These are phyloP conservation scores for Zaprionus ornatus DNA, from an alignment of 1,140 invertebrate genomes.

Conservation along the genomic window DNA sequence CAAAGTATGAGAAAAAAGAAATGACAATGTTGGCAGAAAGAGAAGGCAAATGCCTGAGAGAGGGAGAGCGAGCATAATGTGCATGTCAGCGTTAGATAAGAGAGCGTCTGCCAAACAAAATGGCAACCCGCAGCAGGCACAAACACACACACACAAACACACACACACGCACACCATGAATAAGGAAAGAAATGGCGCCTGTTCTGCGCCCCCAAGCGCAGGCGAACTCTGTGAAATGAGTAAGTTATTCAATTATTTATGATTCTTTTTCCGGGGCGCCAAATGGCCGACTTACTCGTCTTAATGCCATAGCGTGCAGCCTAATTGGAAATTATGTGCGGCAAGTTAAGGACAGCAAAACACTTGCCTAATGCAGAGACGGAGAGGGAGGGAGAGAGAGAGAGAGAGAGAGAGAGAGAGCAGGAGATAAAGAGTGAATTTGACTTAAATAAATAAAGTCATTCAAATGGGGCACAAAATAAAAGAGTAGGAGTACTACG, in stretches of 20 bases:
- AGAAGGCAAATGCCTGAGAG: neutral
- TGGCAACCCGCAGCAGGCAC: conserved; percentile 22
- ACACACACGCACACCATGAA: conserved; percentile 1
- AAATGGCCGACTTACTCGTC: conserved; percentile 60
- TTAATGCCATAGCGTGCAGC: conserved; percentile 44
- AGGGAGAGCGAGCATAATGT: conserved; percentile 45
- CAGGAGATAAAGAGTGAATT: neutral
- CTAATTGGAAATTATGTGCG: conserved; percentile 67
- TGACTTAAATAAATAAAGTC: conserved; percentile 7
- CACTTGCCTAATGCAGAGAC: neutral
- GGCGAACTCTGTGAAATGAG: conserved; percentile 49
- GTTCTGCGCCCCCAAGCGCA: neutral
- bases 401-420: neutral
- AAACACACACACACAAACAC: conserved; percentile 13
- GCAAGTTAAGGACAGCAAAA: conserved; percentile 27
- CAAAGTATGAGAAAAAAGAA: neutral
- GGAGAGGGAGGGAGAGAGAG: neutral
- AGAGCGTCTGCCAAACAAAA: conserved; percentile 28
- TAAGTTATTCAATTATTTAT: conserved; percentile 81
- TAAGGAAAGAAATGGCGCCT: conserved; percentile 30
- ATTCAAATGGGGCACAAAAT: conserved; percentile 8
- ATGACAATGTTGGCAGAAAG: neutral
- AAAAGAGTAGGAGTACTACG: neutral
- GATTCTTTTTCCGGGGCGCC: conserved; percentile 45
- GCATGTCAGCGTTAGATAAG: conserved; percentile 73